Base-by-base conservation (phyloP, 23 tunicate genomes). In the Phallusia fumigata region DNA sequence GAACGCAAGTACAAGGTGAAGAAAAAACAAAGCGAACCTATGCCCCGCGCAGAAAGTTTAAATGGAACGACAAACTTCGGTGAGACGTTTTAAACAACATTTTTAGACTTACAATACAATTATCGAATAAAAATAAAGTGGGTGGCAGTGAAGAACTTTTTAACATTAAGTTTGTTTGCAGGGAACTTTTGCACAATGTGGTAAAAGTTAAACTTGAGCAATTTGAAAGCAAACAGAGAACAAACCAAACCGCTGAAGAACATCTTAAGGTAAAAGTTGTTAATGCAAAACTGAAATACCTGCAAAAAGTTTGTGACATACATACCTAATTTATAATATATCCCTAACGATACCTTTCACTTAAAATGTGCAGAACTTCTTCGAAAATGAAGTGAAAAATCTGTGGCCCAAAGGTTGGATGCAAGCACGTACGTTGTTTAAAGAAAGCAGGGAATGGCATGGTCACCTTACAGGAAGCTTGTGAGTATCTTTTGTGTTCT, bases 391-490 rank as follows among this genome's bases (percentile, higher is more conserved):
- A 49, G 85, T 94, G 76, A 94, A 94, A 65, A 33, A 58, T 30
- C 58, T 94, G 83, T 94, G 98, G 98, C 98, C 98, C 22, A 94
- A 89, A 82, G 90, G 87, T 33, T 94, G 98, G 98, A 94, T 94
- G 90, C 98, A 94, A 85, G 81, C 86, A 19, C 85, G 98, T n/a
- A 86, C 79, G 36, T 73, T 94, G 33, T 89, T 75, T 65, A 94
- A 94, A 58, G 98, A 94, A 74, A 89, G 90, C 53, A 77, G 90
- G 8, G 83, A 87, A 19, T 58, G 28, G 15, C 98, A 94, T 83
- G 51, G 53, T 6, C 74, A 74, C 32, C 33, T 89, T 0, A 94
- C 98, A 32, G 86, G 87, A 31, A 69, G 65, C 35, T 32, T 33
- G 97, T 92, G 52, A 75, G 97, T 87, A 15, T n/a, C 47, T 10